Base-by-base conservation (phyloP, 2,888 invertebrate species). In the Microctonus aethiopoides region DNA sequence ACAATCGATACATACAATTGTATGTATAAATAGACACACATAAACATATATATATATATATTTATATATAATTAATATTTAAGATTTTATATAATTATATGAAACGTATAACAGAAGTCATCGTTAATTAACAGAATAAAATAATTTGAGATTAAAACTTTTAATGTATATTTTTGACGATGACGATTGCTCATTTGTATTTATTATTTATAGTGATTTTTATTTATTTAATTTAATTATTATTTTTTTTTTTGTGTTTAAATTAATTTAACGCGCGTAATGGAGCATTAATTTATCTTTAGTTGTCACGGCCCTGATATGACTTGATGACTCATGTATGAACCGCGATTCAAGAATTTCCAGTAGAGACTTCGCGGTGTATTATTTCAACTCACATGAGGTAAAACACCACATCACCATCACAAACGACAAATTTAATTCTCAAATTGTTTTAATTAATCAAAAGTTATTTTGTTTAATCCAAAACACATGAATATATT, bases 1-100 rank as follows among this genome's bases (percentile, higher is more conserved):
- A 75, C 72, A 70, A 72, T 73, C 71, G n/a, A 77, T 39, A 11
- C 64, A 52, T 32, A 52, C 5, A n/a, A n/a, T n/a, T n/a, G n/a
- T n/a, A n/a, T n/a, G n/a, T 29, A 29, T 5, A 29, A 29, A 29
- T 29, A 29, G 3, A 29, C 29, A 29, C 7, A 29, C 29, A 29
- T 29, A 29, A 5, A 3, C 29, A 52, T 62, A 9, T 20, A 24
- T 26, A 9, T 20, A 24, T 26, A 9, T 22, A 13, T 24, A 24
- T 13, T 54, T 26, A 13, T 5, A 26, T 24, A 54, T 13, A 11
- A 54, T 22, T 54, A 26, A 24, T 13, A n/a, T n/a, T n/a, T n/a
- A n/a, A n/a, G n/a, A n/a, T n/a, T n/a, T n/a, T n/a, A n/a, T n/a
- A n/a, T n/a, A n/a, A n/a, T n/a, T n/a, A n/a, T n/a, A n/a, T n/a